These are phyloP conservation scores for Folsomia candida DNA, from an alignment of 2,888 invertebrate genomes.

Conservation along the genomic window DNA sequence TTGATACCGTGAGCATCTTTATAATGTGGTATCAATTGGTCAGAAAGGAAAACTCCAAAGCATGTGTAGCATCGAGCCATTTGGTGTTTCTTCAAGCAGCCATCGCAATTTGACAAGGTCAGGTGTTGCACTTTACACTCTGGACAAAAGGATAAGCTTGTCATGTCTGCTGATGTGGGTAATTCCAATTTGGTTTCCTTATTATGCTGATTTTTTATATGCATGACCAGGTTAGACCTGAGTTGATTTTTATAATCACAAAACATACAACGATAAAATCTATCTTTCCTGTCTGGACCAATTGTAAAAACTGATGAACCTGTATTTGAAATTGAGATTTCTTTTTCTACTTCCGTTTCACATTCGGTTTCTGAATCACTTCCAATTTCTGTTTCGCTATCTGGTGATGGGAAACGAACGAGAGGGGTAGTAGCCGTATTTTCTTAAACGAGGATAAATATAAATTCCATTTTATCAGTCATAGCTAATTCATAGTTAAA, in stretches of 20 bases:
- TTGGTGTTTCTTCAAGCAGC: conserved; percentile 25
- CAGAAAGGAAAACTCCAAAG: conserved; percentile 21
- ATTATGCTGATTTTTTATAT: neutral
- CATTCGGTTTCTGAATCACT: too few relatives aligned
- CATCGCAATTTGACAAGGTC: conserved; percentile 6
- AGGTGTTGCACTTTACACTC: conserved; percentile 23
- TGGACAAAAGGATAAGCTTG: conserved; percentile 23
- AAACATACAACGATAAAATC: conserved; percentile 1
- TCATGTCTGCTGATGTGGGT: conserved; percentile 3
- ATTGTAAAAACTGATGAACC: too few relatives aligned
- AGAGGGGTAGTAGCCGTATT: too few relatives aligned
- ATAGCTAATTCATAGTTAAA: too few relatives aligned
- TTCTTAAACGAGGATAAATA: too few relatives aligned
- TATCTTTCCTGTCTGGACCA: neutral
- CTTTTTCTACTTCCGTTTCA: too few relatives aligned
- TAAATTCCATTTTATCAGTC: too few relatives aligned
- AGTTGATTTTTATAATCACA: too few relatives aligned
- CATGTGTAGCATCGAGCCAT: conserved; percentile 28
- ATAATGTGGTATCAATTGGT: conserved; percentile 15
- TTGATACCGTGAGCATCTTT: neutral
- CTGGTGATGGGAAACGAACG: too few relatives aligned
- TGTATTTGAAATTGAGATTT: too few relatives aligned
- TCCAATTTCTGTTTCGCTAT: too few relatives aligned
- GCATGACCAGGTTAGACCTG: too few relatives aligned
- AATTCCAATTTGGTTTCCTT: neutral